Evolutionary conservation across 2,888 invertebrate genomes (phyloP), one percentile per base, ranked within the genome.

Genomic region (Aleiodes leptofemur): DNA sequence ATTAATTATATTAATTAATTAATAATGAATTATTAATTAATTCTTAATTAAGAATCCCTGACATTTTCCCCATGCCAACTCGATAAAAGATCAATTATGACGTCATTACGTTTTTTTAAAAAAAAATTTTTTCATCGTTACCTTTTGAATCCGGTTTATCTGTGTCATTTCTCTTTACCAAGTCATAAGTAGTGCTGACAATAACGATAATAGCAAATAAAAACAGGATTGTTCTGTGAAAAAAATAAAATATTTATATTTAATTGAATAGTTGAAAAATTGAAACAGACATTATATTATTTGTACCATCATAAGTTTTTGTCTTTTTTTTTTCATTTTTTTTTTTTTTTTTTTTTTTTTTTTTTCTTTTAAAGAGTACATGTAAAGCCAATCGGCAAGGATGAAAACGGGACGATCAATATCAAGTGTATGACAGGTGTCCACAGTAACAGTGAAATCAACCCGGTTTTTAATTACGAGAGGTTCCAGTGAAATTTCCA

Each of bases 121-220:
- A 23, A 23, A 23, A 23, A 23, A 23, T 23, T 23, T 23, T 23
- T 23, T 2, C 31, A 23, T 55, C 68, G 48, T 79, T 80, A 83
- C 83, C 83, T 83, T 78, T 81, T 34, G 71, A 66, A 70, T 80
- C 79, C 66, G 80, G 77, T 76, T 80, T 79, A 73, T 79, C 76
- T 14, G 64, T 68, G 68, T 59, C 64, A 71, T 77, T 78, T 76
- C 72, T 78, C 68, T 77, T 77, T 23, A 76, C 76, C 74, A 88
- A 69, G 76, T 88, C 88, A 78, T 87, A 88, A 69, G 78, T 69
- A 11, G 88, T 88, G 76, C 86, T 85, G 71, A 76, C 78, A 51
- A 84, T 70, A 57, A 86, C 79, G 57, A 84, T 76, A 38, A 82
- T 56, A 29, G 72, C 80, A 59, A 86, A 82, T 69, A 86, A 74